Evolutionary conservation across 1,140 invertebrate species (phyloP).

Genomic region (Trinorchestia longiramus): DNA sequence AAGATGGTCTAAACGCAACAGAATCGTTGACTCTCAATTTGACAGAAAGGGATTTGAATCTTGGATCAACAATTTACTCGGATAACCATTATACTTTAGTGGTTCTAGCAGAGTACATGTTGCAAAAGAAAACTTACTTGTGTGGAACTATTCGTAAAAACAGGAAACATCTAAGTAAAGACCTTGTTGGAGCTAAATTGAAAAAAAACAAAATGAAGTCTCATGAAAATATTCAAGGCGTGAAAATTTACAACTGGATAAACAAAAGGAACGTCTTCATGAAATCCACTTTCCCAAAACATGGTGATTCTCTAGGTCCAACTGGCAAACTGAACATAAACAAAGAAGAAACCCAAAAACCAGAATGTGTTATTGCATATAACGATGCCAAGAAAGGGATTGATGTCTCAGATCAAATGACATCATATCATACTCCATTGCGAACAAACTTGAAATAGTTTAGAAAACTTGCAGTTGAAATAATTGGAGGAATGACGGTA

Average conservation of each 20-base stretch:
- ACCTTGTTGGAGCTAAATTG: background rate
- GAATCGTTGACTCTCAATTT: too few species aligned
- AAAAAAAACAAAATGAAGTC: slow-evolving; percentile 26
- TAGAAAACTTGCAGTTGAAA: too few species aligned
- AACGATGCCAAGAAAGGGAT: slow-evolving; percentile 25
- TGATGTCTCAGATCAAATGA: too few species aligned
- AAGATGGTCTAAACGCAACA: too few species aligned
- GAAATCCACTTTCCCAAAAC: slow-evolving; percentile 10
- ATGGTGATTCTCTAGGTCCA: background rate
- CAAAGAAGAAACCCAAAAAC: background rate
- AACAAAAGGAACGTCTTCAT: slow-evolving; percentile 31
- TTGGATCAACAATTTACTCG: background rate
- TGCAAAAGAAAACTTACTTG: slow-evolving; percentile 25
- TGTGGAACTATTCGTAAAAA: slow-evolving; percentile 51
- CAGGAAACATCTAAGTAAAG: slow-evolving; percentile 21
- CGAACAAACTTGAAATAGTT: too few species aligned
- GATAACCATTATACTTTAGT: background rate
- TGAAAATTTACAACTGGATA: slow-evolving; percentile 49
- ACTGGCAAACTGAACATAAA: slow-evolving; percentile 7
- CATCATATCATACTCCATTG: too few species aligned
- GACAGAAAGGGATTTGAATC: too few species aligned
- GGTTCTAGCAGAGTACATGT: background rate
- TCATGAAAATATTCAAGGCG: background rate
- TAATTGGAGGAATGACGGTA: too few species aligned
- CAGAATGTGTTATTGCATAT: slow-evolving; percentile 22